A percentile compares a stretch with the other conserved stretches of the same genome.
Conservation (phyloP, 2,888 invertebrate genomes). For the Nasonia oneida region DNA sequence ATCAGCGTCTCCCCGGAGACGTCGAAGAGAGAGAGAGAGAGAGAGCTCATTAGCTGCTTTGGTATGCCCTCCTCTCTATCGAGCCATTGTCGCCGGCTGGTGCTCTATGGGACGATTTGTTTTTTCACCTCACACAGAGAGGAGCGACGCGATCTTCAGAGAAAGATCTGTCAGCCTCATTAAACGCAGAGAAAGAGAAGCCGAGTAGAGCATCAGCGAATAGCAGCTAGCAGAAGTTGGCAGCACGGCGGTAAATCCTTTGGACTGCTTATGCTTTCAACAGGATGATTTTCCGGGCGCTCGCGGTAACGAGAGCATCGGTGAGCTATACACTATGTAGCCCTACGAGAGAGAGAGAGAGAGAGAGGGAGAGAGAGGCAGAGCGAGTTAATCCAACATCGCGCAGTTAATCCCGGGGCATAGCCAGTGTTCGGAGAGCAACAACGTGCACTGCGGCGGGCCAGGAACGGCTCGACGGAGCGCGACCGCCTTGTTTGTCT, state of each 20-base stretch:
- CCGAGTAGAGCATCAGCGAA: neutral
- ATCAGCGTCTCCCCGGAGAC: slow-evolving; percentile 39
- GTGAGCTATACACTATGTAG: too few relatives aligned
- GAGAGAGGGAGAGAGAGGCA: slow-evolving; percentile 14
- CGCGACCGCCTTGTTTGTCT: slow-evolving; percentile 52
- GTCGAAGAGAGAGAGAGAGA: slow-evolving; percentile 6
- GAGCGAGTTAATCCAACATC: slow-evolving; percentile 57
- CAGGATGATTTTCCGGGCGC: slow-evolving; percentile 53
- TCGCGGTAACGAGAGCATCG: slow-evolving; percentile 25
- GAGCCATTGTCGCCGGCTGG: neutral
- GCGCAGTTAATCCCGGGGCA: slow-evolving; percentile 47
- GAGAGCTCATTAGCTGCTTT: slow-evolving; percentile 10
- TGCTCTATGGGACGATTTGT: neutral
- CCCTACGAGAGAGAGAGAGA: too few relatives aligned
- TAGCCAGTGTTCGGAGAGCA: neutral
- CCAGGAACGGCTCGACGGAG: slow-evolving; percentile 22
- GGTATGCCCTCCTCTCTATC: neutral
- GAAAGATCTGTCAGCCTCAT: neutral
- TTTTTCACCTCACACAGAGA: neutral
- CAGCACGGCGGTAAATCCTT: slow-evolving; percentile 7
- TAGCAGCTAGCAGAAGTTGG: neutral
- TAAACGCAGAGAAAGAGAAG: neutral
- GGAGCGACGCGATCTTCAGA: neutral
- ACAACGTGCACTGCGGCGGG: neutral
- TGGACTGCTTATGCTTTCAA: slow-evolving; percentile 41